These are phyloP conservation scores for Stomorhina lunata DNA, from an alignment of 2,888 invertebrate genomes.

Conservation along the genomic window DNA sequence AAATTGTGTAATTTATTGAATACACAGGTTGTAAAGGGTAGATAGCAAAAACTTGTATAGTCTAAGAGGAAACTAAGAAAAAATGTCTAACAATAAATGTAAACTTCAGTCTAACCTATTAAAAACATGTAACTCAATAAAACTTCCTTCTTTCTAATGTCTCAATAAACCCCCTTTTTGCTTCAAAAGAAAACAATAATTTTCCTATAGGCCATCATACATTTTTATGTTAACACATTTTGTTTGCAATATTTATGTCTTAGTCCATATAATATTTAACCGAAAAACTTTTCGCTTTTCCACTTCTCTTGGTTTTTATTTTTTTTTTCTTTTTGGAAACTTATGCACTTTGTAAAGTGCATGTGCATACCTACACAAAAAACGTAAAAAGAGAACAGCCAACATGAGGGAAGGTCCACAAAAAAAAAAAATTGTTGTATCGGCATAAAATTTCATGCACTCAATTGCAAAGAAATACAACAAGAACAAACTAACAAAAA, in stretches of 20 bases:
- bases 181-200: neutral
- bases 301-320: too few relatives aligned
- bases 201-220: conserved; percentile 4
- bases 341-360: conserved; percentile 40
- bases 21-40: too few relatives aligned
- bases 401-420: conserved; percentile 1
- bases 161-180: neutral
- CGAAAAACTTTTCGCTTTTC: conserved; percentile 25
- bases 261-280: conserved; percentile 15
- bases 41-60: too few relatives aligned
- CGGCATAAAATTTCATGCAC: conserved; percentile 57
- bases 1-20: too few relatives aligned
- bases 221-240: neutral
- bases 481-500: neutral
- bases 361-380: conserved; percentile 7
- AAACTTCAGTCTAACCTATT: too few relatives aligned
- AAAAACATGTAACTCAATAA: too few relatives aligned
- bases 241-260: conserved; percentile 37
- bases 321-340: neutral
- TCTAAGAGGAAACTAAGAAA: too few relatives aligned
- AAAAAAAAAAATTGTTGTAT: conserved; percentile 17
- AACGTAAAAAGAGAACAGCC: neutral
- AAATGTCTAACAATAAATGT: too few relatives aligned
- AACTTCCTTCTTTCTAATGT: too few relatives aligned
- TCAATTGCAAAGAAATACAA: conserved; percentile 26